Conservation (phyloP, 2,888 invertebrate genomes). For the Hirtodrosophila alboralis region DNA sequence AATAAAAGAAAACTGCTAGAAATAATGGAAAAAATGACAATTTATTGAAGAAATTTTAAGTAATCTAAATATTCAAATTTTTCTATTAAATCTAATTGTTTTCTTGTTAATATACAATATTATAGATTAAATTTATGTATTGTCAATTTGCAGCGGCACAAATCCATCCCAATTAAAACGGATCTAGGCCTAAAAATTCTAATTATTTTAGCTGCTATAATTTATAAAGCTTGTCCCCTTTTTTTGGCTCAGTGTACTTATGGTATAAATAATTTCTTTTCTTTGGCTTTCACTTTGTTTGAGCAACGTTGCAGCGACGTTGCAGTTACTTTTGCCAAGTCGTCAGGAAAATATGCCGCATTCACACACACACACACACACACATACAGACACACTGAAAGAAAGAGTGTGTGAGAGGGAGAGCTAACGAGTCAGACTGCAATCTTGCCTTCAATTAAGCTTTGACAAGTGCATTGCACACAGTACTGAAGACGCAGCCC, state of each 20-base stretch:
- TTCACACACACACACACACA: slow-evolving; percentile 44
- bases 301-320: slow-evolving; percentile 50
- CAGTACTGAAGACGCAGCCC: slow-evolving; percentile 48
- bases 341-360: slow-evolving; percentile 78
- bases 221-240: not conserved
- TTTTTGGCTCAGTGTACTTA: slow-evolving; percentile 39
- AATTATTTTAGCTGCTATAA: too few species aligned
- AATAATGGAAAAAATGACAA: too few species aligned
- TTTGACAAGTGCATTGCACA: slow-evolving; percentile 82
- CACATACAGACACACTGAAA: slow-evolving; percentile 15
- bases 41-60: too few species aligned
- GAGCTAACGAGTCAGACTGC: slow-evolving; percentile 57
- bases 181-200: too few species aligned
- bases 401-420: slow-evolving; percentile 10
- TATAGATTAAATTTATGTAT: too few species aligned
- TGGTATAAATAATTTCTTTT: slow-evolving; percentile 73
- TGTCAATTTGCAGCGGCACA: too few species aligned
- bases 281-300: slow-evolving; percentile 74
- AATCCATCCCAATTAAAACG: too few species aligned
- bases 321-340: slow-evolving; percentile 79
- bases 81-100: too few species aligned
- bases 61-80: too few species aligned
- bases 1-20: too few species aligned
- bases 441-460: slow-evolving; percentile 83
- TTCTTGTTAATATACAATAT: too few species aligned